Percentiles rank a stretch among this genome's conserved stretches.
phyloP scores from a whole-genome alignment of 2,888 invertebrate species.

The Steinernema scapterisci region DNA sequence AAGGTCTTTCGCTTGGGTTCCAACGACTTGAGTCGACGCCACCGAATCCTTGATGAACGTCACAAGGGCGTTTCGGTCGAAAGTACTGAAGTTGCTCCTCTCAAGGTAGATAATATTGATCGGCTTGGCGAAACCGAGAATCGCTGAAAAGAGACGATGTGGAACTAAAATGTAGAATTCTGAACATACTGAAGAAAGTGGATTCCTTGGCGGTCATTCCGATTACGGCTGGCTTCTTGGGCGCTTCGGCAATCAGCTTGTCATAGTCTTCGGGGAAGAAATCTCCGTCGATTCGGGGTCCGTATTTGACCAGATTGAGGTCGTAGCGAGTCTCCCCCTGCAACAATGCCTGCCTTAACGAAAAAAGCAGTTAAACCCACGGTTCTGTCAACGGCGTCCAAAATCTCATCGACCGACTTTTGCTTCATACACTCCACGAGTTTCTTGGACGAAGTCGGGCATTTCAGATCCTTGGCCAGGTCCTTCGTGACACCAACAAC shows the following conservation, averaged over 20 bases:
- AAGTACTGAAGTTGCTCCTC: slow-evolving; percentile 33
- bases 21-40: slow-evolving; percentile 42
- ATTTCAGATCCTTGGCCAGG: neutral
- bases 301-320: slow-evolving; percentile 3
- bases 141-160: slow-evolving; percentile 35
- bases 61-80: slow-evolving; percentile 35
- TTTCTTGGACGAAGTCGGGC: neutral
- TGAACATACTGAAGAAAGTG: slow-evolving; percentile 38
- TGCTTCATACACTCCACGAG: slow-evolving; percentile 5
- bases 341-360: neutral
- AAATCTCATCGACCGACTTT: slow-evolving; percentile 25
- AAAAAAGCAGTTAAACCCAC: neutral
- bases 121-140: slow-evolving; percentile 35
- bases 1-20: slow-evolving; percentile 37
- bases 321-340: slow-evolving; percentile 22
- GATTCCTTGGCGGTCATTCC: slow-evolving; percentile 36
- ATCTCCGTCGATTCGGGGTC: slow-evolving; percentile 38
- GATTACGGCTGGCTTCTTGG: slow-evolving; percentile 31
- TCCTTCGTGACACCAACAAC: slow-evolving; percentile 17
- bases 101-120: slow-evolving; percentile 33
- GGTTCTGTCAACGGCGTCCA: slow-evolving; percentile 1
- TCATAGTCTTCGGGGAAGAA: slow-evolving; percentile 36
- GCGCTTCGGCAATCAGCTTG: slow-evolving; percentile 34
- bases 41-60: slow-evolving; percentile 36
- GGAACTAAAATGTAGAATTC: too few species aligned